These are phyloP conservation scores for Mellivora capensis DNA, from an alignment of 2,113 vertebrate genomes.

Conservation along the genomic window DNA sequence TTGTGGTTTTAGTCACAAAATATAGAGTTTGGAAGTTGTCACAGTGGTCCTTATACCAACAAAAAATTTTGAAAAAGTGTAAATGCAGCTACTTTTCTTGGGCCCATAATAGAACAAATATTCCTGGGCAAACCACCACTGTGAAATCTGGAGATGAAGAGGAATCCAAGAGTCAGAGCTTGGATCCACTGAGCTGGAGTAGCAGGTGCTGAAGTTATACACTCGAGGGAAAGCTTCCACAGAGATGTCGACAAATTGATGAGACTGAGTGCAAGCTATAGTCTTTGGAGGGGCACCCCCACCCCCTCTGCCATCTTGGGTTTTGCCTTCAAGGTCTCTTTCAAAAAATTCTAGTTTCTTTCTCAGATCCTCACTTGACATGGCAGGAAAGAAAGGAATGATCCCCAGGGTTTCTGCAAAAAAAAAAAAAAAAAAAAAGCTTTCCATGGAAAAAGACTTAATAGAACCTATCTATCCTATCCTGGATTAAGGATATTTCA, in stretches of 20 bases:
- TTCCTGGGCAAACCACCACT: background rate
- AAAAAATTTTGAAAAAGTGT: background rate
- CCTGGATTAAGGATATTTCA: background rate
- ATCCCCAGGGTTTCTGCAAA: background rate
- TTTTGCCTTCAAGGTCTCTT: background rate
- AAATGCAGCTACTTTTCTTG: background rate
- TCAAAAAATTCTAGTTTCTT: background rate
- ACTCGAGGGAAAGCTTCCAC: background rate
- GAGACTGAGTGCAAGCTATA: accelerated
- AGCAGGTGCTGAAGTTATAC: too few species aligned
- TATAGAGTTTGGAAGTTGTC: background rate
- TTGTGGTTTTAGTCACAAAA: background rate
- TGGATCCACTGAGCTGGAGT: too few species aligned
- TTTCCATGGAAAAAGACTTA: background rate
- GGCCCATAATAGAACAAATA: background rate
- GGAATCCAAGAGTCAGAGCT: background rate
- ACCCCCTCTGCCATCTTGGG: background rate
- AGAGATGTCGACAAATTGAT: too few species aligned
- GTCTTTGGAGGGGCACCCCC: background rate
- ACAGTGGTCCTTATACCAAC: background rate
- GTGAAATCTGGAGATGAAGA: background rate
- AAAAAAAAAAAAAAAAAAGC: background rate
- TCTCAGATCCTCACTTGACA: background rate
- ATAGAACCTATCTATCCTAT: background rate
- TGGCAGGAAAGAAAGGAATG: background rate